Base-by-base conservation (phyloP, 1,140 invertebrate genomes). In the Adoxophyes honmai region DNA sequence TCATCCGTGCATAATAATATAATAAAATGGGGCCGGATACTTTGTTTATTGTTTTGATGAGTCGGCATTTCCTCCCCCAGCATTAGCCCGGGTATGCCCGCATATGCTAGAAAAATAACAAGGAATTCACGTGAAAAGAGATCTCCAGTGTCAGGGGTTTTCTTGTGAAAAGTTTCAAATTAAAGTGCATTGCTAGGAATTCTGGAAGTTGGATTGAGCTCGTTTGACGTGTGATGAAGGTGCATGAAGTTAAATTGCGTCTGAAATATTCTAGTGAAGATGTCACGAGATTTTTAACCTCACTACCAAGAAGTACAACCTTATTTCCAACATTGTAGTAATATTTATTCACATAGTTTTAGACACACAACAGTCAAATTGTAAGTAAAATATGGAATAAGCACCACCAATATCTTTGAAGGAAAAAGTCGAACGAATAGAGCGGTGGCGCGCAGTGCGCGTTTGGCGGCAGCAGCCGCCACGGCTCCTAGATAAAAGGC, bases 1-100 rank as follows among this genome's bases (percentile, higher is more conserved):
- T 88, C 70, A 69, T 68, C 66, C 66, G 70, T 85, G 85, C 81
- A 88, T 88, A 86, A 88, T 88, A 84, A 86, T 71, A 80, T 84
- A 84, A 87, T 84, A 85, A 85, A 88, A 86, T 83, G 67, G 80
- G 81, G 70, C 66, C 72, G 74, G 81, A 85, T 88, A 84, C 80
- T 88, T 87, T 90, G 88, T 90, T 90, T 90, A 90, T 87, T 90
- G 85, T 90, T 90, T 88, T 90, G 88, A 90, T 90, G 88, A 90
- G 74, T 86, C 72, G 68, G 82, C 86, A 54, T 52, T 74, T 78
- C 83, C 56, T 78, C 74, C 81, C 81, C 84, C 65, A 54, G 60
- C 52, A 16, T 52, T 58, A 57, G 65, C 58, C 67, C 57, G 68
- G 57, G 44, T 70, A 66, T 65, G 64, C 83, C 79, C 81, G 81